Evolutionary conservation across 2,797 vertebrate species (phyloP).

Genomic region (Manis javanica): DNA sequence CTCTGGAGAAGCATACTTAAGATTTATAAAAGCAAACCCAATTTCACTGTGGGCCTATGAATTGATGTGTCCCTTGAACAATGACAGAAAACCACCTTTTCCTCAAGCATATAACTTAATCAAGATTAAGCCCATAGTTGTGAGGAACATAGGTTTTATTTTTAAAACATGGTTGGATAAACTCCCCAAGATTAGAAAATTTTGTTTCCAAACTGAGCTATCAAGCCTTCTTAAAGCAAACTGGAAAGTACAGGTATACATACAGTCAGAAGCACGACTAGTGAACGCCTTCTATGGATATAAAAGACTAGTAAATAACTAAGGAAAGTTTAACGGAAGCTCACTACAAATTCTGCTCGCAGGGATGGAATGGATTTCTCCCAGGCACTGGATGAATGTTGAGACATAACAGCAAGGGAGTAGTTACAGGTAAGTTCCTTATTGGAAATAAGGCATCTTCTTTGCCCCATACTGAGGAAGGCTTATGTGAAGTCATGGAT

Average conservation of each 20-base stretch:
- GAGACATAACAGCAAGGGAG: neutral
- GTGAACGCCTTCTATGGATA: neutral
- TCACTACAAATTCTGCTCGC: neutral
- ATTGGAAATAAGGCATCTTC: neutral
- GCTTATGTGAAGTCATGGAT: neutral
- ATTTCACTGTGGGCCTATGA: neutral
- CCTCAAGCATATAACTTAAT: neutral
- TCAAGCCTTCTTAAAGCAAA: neutral
- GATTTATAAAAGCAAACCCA: constrained; percentile 25
- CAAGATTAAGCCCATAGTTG: constrained; percentile 28
- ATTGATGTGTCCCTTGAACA: neutral
- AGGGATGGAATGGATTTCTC: neutral
- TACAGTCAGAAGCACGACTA: neutral
- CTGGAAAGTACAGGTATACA: neutral
- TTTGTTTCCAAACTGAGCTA: constrained; percentile 32
- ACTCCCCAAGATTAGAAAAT: neutral
- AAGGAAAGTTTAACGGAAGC: neutral
- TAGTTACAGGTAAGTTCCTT: neutral
- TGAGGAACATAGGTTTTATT: neutral
- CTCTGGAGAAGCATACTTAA: neutral
- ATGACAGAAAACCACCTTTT: constrained; percentile 21
- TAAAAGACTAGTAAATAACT: neutral
- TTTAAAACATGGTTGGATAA: neutral
- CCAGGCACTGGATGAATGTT: neutral
- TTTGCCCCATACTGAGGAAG: neutral